Evolutionary conservation across 2,113 vertebrate genomes (phyloP), one percentile per base, ranked within the genome.

Genomic region (Thinocorus orbignyianus): DNA sequence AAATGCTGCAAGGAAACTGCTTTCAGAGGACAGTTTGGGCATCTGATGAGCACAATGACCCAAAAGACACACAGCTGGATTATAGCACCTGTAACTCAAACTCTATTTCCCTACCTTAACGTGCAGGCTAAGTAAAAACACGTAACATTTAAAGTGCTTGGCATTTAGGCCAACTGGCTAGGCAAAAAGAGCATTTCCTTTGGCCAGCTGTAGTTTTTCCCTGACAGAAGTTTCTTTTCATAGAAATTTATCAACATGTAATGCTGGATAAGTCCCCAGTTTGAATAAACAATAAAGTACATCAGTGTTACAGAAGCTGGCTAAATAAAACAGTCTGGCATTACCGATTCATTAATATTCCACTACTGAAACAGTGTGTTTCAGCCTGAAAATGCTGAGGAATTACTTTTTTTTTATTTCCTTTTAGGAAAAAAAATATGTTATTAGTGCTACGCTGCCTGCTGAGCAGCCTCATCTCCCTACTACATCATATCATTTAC

Each of bases 171-270:
- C 71, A 94, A 61, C 54, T 55, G 68, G 68, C 58, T 86, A 82
- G 78, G 72, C 54, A 82, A 81, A 87, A 96, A 37, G 48, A 70
- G 24, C 0, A 0, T 73, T 91, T 90, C 87, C 70, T 85, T 77
- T 82, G 74, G 81, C 89, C 54, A 92, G n/a, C 19, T 2, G 3
- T 64, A 91, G 81, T 61, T 95, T 78, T 71, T 90, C n/a, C 37
- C 57, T 89, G 52, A 81, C 81, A 95, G 61, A 85, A 85, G 70
- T 46, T 88, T 91, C 74, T 93, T 92, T 85, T 91, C 70, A 72
- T 26, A 54, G 49, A 72, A 87, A 30, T 83, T 95, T 92, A 94
- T 95, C 93, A 94, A 92, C n/a, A 33, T 33, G 23, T 41, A 94
- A 84, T 1, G 4, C 54, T 94, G 74, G 61, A 30, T 69, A 72